Conservation (phyloP, 2,888 invertebrate species). For the Drosophila merina region DNA sequence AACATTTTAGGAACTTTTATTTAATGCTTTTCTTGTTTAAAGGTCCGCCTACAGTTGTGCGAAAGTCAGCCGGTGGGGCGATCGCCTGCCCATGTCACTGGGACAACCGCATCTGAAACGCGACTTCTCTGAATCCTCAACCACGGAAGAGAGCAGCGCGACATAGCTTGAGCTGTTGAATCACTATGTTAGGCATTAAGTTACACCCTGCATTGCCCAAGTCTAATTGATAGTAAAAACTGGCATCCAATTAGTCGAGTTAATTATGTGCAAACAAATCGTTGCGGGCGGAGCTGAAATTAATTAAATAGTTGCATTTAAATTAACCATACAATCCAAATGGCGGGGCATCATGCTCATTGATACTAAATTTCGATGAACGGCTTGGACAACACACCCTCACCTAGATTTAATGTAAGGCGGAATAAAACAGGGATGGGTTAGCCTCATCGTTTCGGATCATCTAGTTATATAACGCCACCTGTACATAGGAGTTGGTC, state of each 20-base stretch:
- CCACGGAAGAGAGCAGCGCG: slow-evolving; percentile 20
- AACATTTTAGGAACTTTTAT: background rate
- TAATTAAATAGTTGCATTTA: slow-evolving; percentile 70
- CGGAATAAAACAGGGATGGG: slow-evolving; percentile 40
- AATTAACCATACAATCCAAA: slow-evolving; percentile 42
- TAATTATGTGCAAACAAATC: slow-evolving; percentile 74
- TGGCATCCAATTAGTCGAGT: slow-evolving; percentile 52
- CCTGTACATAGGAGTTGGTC: slow-evolving; percentile 30
- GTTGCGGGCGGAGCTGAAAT: slow-evolving; percentile 56
- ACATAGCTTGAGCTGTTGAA: slow-evolving; percentile 45
- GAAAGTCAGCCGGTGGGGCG: slow-evolving; percentile 90
- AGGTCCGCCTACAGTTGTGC: slow-evolving; percentile 90
- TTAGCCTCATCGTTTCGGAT: slow-evolving; percentile 40
- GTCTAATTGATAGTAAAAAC: slow-evolving; percentile 54
- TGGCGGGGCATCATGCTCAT: slow-evolving; percentile 44
- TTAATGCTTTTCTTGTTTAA: slow-evolving; percentile 9
- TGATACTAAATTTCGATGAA: slow-evolving; percentile 55
- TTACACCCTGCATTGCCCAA: slow-evolving; percentile 11
- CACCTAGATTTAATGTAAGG: slow-evolving; percentile 48
- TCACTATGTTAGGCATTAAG: slow-evolving; percentile 30
- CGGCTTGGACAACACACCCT: slow-evolving; percentile 61
- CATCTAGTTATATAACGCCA: slow-evolving; percentile 33
- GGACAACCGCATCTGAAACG: slow-evolving; percentile 56
- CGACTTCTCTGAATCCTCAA: slow-evolving; percentile 23
- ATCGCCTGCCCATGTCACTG: slow-evolving; percentile 88